These are phyloP conservation scores for Porites divaricata DNA, from an alignment of 92 coral and sea anemone genomes.

Conservation along the genomic window DNA sequence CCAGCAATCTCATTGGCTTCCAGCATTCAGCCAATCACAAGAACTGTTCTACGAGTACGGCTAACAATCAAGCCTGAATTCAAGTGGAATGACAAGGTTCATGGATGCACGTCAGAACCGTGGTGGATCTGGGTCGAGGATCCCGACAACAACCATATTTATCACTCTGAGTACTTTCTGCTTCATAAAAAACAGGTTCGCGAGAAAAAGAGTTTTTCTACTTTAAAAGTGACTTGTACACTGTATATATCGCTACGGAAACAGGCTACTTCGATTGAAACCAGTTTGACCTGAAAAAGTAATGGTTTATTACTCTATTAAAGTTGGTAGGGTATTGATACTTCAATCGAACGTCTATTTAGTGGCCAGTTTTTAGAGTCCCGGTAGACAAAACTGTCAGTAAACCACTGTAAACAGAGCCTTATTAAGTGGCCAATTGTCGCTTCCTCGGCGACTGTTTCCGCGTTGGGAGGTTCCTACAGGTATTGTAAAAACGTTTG, in stretches of 20 bases:
- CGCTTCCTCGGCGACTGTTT: no score
- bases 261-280: neutral
- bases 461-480: no score
- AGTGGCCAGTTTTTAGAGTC: no score
- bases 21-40: conserved; percentile 98
- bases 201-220: neutral
- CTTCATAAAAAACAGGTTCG: conserved; percentile 95
- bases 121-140: conserved; percentile 99
- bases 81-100: conserved; percentile 93
- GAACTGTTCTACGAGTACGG: conserved; percentile 97
- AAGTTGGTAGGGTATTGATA: no score
- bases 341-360: no score
- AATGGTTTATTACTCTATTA: no score
- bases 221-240: no score
- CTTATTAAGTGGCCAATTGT: no score
- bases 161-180: conserved; percentile 95
- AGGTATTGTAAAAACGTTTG: no score
- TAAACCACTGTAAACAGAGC: no score
- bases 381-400: no score
- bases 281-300: neutral
- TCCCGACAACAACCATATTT: conserved; percentile 92
- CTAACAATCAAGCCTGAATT: conserved; percentile 91
- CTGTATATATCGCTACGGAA: neutral
- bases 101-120: conserved; percentile 95
- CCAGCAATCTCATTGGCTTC: conserved; percentile 92